Percentiles rank a stretch among this genome's conserved stretches.
Conservation (phyloP, 2,113 vertebrate genomes). For the Lates calcarifer region DNA sequence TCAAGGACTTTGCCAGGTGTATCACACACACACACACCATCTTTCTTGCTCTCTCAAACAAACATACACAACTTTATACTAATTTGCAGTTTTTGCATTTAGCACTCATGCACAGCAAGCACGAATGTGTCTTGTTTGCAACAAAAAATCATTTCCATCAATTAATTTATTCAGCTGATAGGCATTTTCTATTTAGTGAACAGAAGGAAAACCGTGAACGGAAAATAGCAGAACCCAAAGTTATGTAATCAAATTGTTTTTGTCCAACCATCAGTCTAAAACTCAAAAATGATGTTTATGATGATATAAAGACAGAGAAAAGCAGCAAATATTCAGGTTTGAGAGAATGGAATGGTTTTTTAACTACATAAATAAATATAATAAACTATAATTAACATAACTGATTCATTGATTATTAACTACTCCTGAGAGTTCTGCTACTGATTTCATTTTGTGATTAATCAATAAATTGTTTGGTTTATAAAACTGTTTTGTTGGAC, state of each 20-base stretch:
- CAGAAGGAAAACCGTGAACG: neutral
- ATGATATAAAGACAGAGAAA: neutral
- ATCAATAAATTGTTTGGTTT: no score
- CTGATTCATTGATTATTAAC: no score
- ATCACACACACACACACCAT: neutral
- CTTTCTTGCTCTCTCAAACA: neutral
- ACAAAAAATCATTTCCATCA: neutral
- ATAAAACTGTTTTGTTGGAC: neutral
- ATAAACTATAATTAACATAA: no score
- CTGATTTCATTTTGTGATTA: no score
- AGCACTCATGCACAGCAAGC: neutral
- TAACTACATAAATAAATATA: no score
- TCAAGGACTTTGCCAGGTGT: neutral
- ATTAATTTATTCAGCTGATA: neutral
- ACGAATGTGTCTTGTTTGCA: neutral
- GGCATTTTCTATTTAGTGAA: neutral
- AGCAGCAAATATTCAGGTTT: neutral
- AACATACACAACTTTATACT: neutral
- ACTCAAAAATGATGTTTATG: neutral
- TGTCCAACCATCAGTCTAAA: neutral
- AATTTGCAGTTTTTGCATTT: constrained; percentile 6
- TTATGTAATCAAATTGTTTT: no score
- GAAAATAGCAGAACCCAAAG: neutral
- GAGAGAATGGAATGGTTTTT: neutral
- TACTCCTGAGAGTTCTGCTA: no score